These are phyloP conservation scores for Rhabdomys pumilio DNA, from an alignment of 2,797 vertebrate species.

Conservation along the genomic window DNA sequence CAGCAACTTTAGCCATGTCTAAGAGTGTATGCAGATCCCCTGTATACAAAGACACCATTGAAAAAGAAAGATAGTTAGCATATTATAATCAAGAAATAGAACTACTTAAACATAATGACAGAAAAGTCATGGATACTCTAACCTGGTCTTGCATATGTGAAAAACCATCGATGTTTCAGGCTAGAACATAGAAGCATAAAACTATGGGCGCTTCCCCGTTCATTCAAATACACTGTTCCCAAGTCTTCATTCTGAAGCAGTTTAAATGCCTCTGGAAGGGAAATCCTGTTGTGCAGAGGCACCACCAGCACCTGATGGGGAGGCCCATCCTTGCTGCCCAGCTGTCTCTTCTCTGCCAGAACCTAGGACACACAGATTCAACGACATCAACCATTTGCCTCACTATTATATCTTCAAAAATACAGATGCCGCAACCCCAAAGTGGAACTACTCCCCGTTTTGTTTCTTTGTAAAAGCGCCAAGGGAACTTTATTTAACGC, in stretches of 20 bases:
- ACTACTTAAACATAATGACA: neutral
- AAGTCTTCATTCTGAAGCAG: slow-evolving; percentile 90
- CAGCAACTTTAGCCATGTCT: slow-evolving; percentile 96
- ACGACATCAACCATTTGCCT: neutral
- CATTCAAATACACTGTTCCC: slow-evolving; percentile 85
- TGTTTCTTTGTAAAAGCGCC: neutral
- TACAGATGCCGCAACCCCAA: neutral
- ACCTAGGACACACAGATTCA: slow-evolving; percentile 88
- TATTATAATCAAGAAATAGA: neutral
- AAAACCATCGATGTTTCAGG: slow-evolving; percentile 96
- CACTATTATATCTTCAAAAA: neutral
- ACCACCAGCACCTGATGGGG: slow-evolving; percentile 95
- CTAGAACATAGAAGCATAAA: slow-evolving; percentile 93
- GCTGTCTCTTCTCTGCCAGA: slow-evolving; percentile 94
- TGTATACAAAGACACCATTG: slow-evolving; percentile 81
- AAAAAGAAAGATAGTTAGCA: neutral
- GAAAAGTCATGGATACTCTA: slow-evolving; percentile 55
- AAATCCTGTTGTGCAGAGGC: slow-evolving; percentile 90
- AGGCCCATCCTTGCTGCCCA: slow-evolving; percentile 95
- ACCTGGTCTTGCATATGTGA: slow-evolving; percentile 93
- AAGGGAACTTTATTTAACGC: neutral
- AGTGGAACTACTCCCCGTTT: neutral
- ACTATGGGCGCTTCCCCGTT: slow-evolving; percentile 87
- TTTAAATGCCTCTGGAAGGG: slow-evolving; percentile 84
- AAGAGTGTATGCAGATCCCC: slow-evolving; percentile 94